Conservation (phyloP, 2,888 invertebrate genomes). For the Paralinhomoeus sp. region DNA sequence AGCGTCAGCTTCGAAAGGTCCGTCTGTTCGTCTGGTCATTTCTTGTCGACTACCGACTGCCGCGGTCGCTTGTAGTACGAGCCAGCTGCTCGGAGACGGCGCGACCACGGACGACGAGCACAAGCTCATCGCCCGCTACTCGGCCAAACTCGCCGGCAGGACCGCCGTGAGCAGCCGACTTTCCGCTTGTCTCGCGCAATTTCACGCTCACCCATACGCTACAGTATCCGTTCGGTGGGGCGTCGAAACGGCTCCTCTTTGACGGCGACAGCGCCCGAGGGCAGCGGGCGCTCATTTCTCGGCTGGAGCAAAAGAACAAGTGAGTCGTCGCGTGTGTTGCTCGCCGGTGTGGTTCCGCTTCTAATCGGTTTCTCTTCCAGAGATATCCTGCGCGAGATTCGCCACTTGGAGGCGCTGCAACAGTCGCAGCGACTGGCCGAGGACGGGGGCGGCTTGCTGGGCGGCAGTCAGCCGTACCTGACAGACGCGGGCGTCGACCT, state of each 20-base stretch:
- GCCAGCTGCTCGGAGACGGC: not conserved
- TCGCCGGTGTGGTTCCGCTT: too few relatives aligned
- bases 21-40: too few relatives aligned
- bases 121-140: conserved; percentile 81
- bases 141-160: conserved; percentile 65
- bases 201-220: not conserved
- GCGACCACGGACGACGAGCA: conserved; percentile 57
- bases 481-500: not conserved
- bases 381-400: conserved; percentile 23
- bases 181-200: too few relatives aligned
- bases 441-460: not conserved
- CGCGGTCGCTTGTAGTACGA: not conserved
- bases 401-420: conserved; percentile 17
- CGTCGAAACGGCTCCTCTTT: not conserved
- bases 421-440: not conserved
- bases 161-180: conserved; percentile 9
- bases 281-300: conserved; percentile 19
- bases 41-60: too few relatives aligned
- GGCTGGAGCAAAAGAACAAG: conserved; percentile 22
- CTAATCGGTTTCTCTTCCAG: conserved; percentile 1
- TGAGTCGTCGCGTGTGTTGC: not conserved
- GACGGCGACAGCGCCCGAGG: conserved; percentile 5
- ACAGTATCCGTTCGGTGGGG: not conserved
- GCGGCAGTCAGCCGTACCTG: not conserved
- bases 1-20: not conserved